Evolutionary conservation across 2,888 invertebrate genomes (phyloP), one percentile per base, ranked within the genome.

Genomic region (Sesia apiformis): DNA sequence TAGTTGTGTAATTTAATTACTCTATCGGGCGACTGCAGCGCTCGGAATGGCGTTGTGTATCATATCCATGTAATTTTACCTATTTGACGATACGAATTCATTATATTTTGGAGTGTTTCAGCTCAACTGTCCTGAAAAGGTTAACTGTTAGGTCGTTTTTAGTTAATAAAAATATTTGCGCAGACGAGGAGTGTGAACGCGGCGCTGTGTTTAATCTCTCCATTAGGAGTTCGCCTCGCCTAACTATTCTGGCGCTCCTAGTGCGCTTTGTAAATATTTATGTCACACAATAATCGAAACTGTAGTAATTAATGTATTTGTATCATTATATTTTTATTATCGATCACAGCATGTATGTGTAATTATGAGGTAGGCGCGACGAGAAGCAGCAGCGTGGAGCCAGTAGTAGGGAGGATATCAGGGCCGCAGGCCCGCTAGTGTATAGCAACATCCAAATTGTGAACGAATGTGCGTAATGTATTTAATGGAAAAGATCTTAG

Each of bases 311-410:
- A 87, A 86, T 81, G 88, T 88, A 88, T 87, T 85, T 87, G 86
- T 89, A 88, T 85, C 83, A 88, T 87, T 88, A 86, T 88, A 88
- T 88, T 89, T 88, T 88, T 89, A 88, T 85, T 86, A 86, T 86
- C 80, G 86, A 86, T 87, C 85, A 86, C 86, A 83, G 84, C 70
- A 72, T 83, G 83, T 87, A 87, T 82, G 81, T 83, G 80, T 83
- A 84, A 82, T 78, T 69, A 75, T 8, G 4, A n/a, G 46, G n/a
- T 8, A 8, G 75, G 67, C 72, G 74, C 76, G 67, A 63, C 64
- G 68, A 64, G 68, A 66, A 62, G 71, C 65, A 66, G 69, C 61
- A 60, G 60, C 57, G 69, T 71, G 70, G 66, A 62, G 50, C 46
- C 50, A 39, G 39, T 46, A 43, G 23, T 43, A 3, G 46, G 5